Conservation (phyloP, 2,888 invertebrate genomes). For the Onthophagus sagittarius region DNA sequence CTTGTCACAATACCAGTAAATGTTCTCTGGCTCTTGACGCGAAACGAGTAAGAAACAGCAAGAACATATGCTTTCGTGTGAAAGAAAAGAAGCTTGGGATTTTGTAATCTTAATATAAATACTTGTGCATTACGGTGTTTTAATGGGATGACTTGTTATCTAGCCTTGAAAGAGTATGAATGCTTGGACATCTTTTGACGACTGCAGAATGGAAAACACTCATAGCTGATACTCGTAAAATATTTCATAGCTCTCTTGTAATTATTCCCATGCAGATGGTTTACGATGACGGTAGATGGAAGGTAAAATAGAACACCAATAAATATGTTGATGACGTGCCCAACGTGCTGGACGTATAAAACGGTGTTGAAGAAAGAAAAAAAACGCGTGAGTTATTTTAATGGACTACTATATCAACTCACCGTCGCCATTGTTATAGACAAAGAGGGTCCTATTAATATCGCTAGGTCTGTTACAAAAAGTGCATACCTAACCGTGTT, state of each 20-base stretch:
- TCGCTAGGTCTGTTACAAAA: conserved; percentile 9
- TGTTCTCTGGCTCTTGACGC: neutral
- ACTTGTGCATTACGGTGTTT: no score
- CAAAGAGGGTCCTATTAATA: conserved; percentile 9
- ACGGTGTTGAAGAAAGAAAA: neutral
- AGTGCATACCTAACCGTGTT: conserved; percentile 33
- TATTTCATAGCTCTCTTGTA: neutral
- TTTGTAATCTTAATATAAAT: no score
- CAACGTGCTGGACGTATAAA: neutral
- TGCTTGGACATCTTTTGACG: neutral
- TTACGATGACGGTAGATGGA: neutral
- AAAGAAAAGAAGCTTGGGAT: neutral
- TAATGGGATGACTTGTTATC: no score
- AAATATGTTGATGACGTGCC: neutral
- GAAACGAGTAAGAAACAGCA: neutral
- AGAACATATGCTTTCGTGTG: neutral
- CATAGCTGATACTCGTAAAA: neutral
- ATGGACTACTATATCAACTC: conserved; percentile 9
- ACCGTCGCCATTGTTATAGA: conserved; percentile 2
- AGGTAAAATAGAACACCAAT: neutral
- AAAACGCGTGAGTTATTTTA: conserved; percentile 3
- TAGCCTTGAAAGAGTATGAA: no score
- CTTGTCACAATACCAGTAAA: conserved; percentile 4
- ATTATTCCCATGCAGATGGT: neutral
- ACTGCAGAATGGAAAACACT: neutral